These are phyloP conservation scores for Polypedilum pembai DNA, from an alignment of 1,140 invertebrate genomes.

Conservation along the genomic window DNA sequence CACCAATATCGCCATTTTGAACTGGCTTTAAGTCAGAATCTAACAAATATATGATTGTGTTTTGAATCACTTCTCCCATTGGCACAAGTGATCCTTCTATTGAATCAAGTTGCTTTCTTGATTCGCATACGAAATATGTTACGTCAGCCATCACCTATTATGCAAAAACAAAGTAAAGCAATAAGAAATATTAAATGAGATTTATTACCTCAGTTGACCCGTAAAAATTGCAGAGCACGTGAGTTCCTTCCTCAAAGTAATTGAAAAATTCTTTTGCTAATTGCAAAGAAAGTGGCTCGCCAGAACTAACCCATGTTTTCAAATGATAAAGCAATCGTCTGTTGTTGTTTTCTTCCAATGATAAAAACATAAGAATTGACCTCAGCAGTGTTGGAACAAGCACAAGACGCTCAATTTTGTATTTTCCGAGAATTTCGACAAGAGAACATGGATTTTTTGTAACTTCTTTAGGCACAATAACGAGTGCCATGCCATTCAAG, in stretches of 20 bases:
- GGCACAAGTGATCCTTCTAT: constrained; percentile 69
- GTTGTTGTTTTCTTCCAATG: constrained; percentile 42
- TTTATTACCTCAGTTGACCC: constrained; percentile 66
- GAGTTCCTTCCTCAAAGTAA: constrained; percentile 53
- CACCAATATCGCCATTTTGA: constrained; percentile 61
- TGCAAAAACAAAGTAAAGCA: no score
- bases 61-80: constrained; percentile 73
- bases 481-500: no score
- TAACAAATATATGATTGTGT: constrained; percentile 70
- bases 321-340: constrained; percentile 50
- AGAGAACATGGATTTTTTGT: constrained; percentile 69
- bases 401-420: constrained; percentile 68
- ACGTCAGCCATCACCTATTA: constrained; percentile 68
- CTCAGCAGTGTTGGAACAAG: constrained; percentile 70
- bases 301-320: constrained; percentile 74
- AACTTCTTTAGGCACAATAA: constrained; percentile 61
- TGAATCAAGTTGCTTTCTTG: constrained; percentile 50
- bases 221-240: constrained; percentile 75
- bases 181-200: background rate
- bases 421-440: constrained; percentile 56
- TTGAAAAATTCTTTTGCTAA: no score
- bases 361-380: constrained; percentile 65
- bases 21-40: constrained; percentile 61
- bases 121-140: no score
- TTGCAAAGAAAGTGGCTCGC: constrained; percentile 62